phyloP scores from a whole-genome alignment of 2,888 invertebrate species.

The Chelonus formosanus region DNA sequence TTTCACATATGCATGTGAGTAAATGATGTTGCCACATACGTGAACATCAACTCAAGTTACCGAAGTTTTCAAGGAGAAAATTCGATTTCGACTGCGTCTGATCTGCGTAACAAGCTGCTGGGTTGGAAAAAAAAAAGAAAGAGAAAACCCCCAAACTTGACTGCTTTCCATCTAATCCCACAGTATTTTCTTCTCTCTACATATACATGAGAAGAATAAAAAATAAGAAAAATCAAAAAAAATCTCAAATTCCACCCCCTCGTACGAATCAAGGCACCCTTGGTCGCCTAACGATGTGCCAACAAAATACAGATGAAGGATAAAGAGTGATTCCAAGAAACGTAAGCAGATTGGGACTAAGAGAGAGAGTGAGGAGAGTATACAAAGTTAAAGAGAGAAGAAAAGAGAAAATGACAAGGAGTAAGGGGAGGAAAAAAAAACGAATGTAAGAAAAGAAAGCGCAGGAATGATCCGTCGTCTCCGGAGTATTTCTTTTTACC shows the following conservation, averaged over 20 bases:
- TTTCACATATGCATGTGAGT: constrained; percentile 41
- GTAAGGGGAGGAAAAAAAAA: constrained; percentile 29
- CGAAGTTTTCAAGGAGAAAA: constrained; percentile 48
- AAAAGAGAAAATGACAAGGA: constrained; percentile 19
- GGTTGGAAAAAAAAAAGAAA: constrained; percentile 31
- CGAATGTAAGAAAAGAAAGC: constrained; percentile 41
- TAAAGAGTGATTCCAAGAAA: constrained; percentile 52
- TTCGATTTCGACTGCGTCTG: constrained; percentile 57
- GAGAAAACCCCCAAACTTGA: constrained; percentile 22
- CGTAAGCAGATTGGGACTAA: constrained; percentile 60
- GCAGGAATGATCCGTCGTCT: constrained; percentile 44
- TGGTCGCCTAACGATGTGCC: constrained; percentile 62
- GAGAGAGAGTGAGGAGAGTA: constrained; percentile 37
- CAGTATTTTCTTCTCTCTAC: constrained; percentile 26
- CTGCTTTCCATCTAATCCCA: constrained; percentile 11
- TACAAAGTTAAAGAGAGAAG: constrained; percentile 28
- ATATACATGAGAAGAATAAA: constrained; percentile 9
- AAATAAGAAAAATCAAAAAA: constrained; percentile 18
- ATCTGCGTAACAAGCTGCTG: constrained; percentile 59
- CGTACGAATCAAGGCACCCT: constrained; percentile 52
- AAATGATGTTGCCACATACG: constrained; percentile 38
- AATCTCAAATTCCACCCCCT: constrained; percentile 31
- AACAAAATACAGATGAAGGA: constrained; percentile 60
- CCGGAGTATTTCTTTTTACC: constrained; percentile 30
- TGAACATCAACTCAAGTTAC: constrained; percentile 21